Conservation (phyloP, 2,113 vertebrate genomes). For the Pogonocichla stellata region DNA sequence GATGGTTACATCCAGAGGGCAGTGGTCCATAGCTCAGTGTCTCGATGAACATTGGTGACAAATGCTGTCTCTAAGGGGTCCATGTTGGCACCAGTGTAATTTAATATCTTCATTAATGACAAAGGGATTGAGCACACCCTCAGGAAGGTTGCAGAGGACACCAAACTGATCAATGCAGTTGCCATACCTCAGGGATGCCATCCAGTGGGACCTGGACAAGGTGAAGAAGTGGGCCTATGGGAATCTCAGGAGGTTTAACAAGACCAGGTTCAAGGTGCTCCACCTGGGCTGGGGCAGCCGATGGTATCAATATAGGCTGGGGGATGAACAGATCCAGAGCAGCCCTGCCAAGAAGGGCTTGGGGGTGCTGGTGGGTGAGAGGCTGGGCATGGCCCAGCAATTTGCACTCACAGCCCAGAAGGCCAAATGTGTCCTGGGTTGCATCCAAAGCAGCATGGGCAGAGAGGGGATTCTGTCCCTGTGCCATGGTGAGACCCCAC, state of each 20-base stretch:
- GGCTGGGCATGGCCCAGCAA: background rate
- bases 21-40: background rate
- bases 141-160: background rate
- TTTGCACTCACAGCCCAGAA: background rate
- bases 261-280: background rate
- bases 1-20: background rate
- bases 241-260: background rate
- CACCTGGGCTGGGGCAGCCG: background rate
- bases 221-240: background rate
- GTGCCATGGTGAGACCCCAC: background rate
- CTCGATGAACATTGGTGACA: accelerated
- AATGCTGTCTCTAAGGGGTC: background rate
- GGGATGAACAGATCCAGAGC: background rate
- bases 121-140: background rate
- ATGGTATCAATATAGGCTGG: background rate
- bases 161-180: background rate
- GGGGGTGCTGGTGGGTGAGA: background rate
- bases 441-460: accelerated
- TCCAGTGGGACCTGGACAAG: background rate
- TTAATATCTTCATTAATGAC: background rate
- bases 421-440: accelerated
- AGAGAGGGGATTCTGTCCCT: background rate
- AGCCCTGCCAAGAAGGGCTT: background rate
- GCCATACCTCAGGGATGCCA: background rate
- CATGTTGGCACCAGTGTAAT: accelerated